These are phyloP conservation scores for Parazoanthus darwini DNA, from an alignment of 92 coral and sea anemone species.

Conservation along the genomic window DNA sequence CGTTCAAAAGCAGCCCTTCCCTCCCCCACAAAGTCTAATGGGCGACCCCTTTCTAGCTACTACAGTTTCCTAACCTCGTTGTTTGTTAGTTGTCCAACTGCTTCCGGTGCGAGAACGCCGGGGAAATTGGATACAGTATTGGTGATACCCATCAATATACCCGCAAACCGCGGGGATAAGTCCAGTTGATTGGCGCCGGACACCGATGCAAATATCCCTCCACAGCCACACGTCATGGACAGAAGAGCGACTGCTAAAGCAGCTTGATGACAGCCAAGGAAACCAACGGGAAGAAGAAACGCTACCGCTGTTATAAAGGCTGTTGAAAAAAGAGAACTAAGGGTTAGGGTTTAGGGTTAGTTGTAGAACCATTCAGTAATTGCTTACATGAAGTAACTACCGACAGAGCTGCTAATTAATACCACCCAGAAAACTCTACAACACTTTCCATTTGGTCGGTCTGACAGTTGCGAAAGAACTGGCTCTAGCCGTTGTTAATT, in stretches of 20 bases:
- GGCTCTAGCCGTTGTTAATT: too few relatives aligned
- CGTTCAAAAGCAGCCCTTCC: neutral
- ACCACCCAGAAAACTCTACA: neutral
- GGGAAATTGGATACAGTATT: slow-evolving; percentile 49
- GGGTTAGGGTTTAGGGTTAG: too few relatives aligned
- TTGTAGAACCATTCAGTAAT: too few relatives aligned
- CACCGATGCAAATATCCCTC: slow-evolving; percentile 52
- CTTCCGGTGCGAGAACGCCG: slow-evolving; percentile 57
- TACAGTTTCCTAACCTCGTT: slow-evolving; percentile 46
- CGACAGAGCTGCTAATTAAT: neutral
- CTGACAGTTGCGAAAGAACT: too few relatives aligned
- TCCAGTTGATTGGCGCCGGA: slow-evolving; percentile 53
- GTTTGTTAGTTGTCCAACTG: slow-evolving; percentile 57
- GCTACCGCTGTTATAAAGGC: slow-evolving; percentile 45
- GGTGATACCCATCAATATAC: slow-evolving; percentile 53
- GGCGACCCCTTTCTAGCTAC: neutral
- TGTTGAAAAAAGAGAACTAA: slow-evolving; percentile 5
- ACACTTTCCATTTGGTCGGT: too few relatives aligned
- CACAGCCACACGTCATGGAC: slow-evolving; percentile 55
- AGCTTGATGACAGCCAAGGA: slow-evolving; percentile 49
- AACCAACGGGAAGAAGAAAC: slow-evolving; percentile 64
- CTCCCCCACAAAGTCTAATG: neutral
- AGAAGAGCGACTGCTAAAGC: slow-evolving; percentile 49
- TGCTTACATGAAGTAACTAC: too few relatives aligned
- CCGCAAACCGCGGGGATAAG: slow-evolving; percentile 64